Percentiles rank a stretch among this genome's conserved stretches.
phyloP scores from a whole-genome alignment of 2,113 vertebrate genomes.

The Caretta caretta region DNA sequence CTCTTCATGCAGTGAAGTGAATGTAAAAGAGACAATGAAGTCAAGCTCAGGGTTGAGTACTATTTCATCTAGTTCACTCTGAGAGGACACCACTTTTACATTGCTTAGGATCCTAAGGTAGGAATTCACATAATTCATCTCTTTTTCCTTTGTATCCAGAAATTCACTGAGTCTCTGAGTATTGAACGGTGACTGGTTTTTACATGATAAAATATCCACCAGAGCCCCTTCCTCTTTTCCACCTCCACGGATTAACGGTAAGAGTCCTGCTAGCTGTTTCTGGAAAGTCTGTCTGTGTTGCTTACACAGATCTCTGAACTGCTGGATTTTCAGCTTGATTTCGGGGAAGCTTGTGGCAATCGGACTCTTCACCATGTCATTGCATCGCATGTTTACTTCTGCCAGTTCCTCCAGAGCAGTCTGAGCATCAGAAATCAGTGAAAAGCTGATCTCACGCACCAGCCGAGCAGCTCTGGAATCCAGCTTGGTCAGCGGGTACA shows the following conservation, averaged over 20 bases:
- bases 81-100: neutral
- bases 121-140: neutral
- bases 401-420: neutral
- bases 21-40: constrained; percentile 30
- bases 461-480: constrained; percentile 60
- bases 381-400: constrained; percentile 45
- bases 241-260: constrained; percentile 63
- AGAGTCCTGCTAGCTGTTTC: neutral
- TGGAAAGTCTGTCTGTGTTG: neutral
- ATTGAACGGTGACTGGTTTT: constrained; percentile 37
- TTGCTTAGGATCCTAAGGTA: neutral
- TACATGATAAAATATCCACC: neutral
- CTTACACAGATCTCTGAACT: constrained; percentile 15
- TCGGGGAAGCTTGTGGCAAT: constrained; percentile 45
- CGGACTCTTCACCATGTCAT: constrained; percentile 37
- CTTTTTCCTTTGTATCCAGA: constrained; percentile 10
- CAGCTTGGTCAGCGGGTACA: constrained; percentile 67
- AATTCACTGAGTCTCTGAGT: neutral
- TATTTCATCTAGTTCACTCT: neutral
- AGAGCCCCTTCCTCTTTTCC: constrained; percentile 20
- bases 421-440: constrained; percentile 19
- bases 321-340: constrained; percentile 23
- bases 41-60: neutral
- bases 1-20: constrained; percentile 15
- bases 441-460: constrained; percentile 46